These are phyloP conservation scores for Ageneiosus marmoratus DNA, from an alignment of 2,113 vertebrate species.

Conservation along the genomic window DNA sequence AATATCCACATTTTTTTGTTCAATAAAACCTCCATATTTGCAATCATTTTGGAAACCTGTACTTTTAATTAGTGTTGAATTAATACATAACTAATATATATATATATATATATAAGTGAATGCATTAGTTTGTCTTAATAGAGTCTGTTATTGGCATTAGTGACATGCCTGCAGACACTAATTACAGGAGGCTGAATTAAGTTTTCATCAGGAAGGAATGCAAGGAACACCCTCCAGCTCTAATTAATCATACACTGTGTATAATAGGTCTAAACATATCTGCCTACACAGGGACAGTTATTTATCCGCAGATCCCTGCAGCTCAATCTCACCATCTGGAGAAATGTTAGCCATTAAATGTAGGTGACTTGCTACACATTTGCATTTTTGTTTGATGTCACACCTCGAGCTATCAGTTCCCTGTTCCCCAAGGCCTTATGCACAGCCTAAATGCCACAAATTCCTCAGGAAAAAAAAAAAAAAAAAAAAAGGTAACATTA, in stretches of 20 bases:
- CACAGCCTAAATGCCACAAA: slow-evolving; percentile 47
- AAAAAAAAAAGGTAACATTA: slow-evolving; percentile 35
- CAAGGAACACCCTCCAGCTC: neutral
- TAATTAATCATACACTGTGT: neutral
- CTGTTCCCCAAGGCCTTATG: slow-evolving; percentile 33
- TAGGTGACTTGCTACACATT: slow-evolving; percentile 3
- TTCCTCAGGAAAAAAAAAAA: slow-evolving; percentile 50
- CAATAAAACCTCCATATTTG: neutral
- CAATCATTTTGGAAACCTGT: neutral
- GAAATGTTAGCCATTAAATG: neutral
- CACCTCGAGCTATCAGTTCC: neutral
- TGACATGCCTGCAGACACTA: neutral
- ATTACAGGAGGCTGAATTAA: neutral
- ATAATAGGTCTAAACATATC: neutral
- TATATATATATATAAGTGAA: too few relatives aligned
- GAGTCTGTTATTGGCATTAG: neutral
- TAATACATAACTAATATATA: too few relatives aligned
- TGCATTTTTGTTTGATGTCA: slow-evolving; percentile 44
- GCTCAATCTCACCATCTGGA: neutral
- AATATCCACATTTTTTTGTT: neutral
- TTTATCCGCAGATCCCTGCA: neutral
- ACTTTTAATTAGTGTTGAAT: neutral
- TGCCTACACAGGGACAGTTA: neutral
- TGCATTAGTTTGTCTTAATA: neutral
- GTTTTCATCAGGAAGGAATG: neutral